Conservation (phyloP, 2,888 invertebrate species). For the Acleris holmiana region DNA sequence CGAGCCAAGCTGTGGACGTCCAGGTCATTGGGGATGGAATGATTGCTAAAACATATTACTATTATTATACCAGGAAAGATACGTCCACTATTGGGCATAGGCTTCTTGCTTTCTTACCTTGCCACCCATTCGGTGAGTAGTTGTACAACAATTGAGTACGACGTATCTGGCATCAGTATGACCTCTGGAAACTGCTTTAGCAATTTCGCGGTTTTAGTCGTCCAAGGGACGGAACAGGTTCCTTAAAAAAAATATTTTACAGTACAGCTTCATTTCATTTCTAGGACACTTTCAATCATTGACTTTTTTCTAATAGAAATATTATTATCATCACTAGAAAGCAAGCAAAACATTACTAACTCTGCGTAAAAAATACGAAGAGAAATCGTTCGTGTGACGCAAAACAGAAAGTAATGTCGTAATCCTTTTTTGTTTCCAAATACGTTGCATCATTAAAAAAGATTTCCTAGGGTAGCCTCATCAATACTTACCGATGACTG, state of each 20-base stretch:
- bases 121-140: conserved; percentile 61
- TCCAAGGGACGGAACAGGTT: conserved; percentile 65
- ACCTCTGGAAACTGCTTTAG: conserved; percentile 58
- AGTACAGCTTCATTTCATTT: not conserved
- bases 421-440: too few relatives aligned
- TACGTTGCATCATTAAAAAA: too few relatives aligned
- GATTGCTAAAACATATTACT: conserved; percentile 53
- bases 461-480: too few relatives aligned
- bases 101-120: conserved; percentile 43
- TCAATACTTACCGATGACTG: conserved; percentile 57
- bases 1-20: conserved; percentile 58
- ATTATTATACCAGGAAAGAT: not conserved
- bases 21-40: conserved; percentile 56
- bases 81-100: not conserved
- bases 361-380: too few relatives aligned
- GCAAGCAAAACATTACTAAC: too few relatives aligned
- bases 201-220: conserved; percentile 51
- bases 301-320: too few relatives aligned
- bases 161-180: conserved; percentile 58
- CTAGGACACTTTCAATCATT: too few relatives aligned
- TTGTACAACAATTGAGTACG: conserved; percentile 54
- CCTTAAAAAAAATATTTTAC: conserved; percentile 48
- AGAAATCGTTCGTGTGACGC: too few relatives aligned
- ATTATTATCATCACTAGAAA: too few relatives aligned
- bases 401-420: too few relatives aligned